These are phyloP conservation scores for Damaliscus lunatus DNA, from an alignment of 2,113 vertebrate genomes.

Conservation along the genomic window DNA sequence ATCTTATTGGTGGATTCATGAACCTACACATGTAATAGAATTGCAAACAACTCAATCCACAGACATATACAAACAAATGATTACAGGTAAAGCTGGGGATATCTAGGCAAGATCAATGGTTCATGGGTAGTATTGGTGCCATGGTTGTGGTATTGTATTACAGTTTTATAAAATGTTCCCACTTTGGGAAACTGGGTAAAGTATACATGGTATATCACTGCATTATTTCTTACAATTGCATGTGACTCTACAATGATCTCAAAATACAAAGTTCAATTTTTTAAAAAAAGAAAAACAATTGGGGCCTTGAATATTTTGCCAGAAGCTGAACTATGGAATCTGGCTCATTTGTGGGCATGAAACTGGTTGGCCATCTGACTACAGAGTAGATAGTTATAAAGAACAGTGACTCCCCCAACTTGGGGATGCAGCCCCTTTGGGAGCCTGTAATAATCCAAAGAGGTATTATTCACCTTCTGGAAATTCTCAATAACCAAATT, in stretches of 20 bases:
- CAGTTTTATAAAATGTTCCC: background rate
- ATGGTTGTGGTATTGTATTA: background rate
- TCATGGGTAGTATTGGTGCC: background rate
- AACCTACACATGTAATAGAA: background rate
- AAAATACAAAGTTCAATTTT: background rate
- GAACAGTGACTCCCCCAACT: background rate
- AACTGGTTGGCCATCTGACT: background rate
- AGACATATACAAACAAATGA: background rate
- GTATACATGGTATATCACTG: background rate
- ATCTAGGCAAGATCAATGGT: background rate
- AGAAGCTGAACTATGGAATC: slow-evolving; percentile 4
- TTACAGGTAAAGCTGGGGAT: background rate
- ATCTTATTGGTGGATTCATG: background rate
- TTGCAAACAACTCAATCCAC: background rate
- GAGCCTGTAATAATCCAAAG: background rate
- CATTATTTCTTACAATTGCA: background rate
- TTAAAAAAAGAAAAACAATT: background rate
- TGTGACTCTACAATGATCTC: slow-evolving; percentile 5
- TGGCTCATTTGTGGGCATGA: background rate
- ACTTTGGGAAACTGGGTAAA: background rate
- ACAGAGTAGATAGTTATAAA: background rate
- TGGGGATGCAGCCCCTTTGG: background rate
- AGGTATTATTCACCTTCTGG: background rate
- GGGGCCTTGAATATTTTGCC: background rate
- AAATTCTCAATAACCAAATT: slow-evolving; percentile 25